A percentile compares a stretch with the other conserved stretches of the same genome.
Conservation (phyloP, 2,888 invertebrate species). For the Dicyrtomina minuta region DNA sequence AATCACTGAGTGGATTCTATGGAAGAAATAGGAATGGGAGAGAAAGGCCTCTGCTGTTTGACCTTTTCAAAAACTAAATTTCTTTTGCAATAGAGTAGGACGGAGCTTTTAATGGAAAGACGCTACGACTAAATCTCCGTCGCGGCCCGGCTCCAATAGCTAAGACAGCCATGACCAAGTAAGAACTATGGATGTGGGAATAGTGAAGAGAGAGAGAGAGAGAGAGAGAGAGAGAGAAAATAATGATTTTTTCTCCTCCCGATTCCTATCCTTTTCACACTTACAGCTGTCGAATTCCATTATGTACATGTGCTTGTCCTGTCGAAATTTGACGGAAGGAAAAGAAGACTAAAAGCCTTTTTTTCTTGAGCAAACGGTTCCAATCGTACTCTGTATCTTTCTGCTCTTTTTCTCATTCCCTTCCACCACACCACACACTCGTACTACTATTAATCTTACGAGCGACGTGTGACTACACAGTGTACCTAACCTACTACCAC, state of each 20-base stretch:
- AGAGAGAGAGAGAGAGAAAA: constrained; percentile 14
- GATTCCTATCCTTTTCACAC: constrained; percentile 23
- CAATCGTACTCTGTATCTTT: not conserved
- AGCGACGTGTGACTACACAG: too few relatives aligned
- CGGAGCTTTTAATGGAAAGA: not conserved
- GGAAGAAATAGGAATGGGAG: not conserved
- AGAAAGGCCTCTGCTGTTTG: not conserved
- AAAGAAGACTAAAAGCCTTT: constrained; percentile 18
- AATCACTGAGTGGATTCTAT: not conserved
- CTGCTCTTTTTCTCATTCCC: not conserved
- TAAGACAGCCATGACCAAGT: not conserved
- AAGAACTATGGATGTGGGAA: not conserved
- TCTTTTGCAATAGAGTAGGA: not conserved
- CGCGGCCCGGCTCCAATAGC: too few relatives aligned
- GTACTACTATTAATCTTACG: not conserved
- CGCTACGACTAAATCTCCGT: too few relatives aligned
- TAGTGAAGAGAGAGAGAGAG: constrained; percentile 4
- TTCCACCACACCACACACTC: not conserved
- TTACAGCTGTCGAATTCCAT: constrained; percentile 37
- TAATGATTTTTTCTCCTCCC: constrained; percentile 21
- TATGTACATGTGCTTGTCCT: constrained; percentile 21
- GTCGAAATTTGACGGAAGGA: not conserved
- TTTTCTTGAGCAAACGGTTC: not conserved
- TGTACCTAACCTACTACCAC: too few relatives aligned
- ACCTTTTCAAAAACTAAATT: constrained; percentile 8